phyloP scores from a whole-genome alignment of 2,888 invertebrate species.

The Cephonodes hylas region DNA sequence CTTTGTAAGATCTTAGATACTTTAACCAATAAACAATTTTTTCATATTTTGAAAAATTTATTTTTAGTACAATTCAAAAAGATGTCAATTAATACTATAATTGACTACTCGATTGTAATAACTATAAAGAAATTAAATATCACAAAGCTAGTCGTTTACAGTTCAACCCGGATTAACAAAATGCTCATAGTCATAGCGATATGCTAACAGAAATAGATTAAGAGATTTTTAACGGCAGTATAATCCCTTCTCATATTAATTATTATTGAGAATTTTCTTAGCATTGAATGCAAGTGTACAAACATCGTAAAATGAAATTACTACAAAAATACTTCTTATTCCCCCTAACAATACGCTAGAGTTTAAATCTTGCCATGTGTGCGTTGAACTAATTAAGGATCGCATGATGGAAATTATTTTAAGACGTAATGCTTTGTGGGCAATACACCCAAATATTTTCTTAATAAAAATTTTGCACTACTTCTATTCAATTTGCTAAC shows the following conservation, averaged over 20 bases:
- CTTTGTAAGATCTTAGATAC: too few species aligned
- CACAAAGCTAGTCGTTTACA: conserved; percentile 33
- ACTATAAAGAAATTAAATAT: conserved; percentile 24
- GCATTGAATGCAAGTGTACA: conserved; percentile 52
- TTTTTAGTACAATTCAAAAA: too few species aligned
- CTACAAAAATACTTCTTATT: conserved; percentile 38
- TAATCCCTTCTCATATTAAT: conserved; percentile 7
- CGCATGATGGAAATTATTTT: not conserved
- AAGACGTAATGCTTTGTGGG: not conserved
- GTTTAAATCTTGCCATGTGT: conserved; percentile 54
- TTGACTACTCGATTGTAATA: too few species aligned
- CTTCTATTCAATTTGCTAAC: too few species aligned
- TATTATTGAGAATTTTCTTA: conserved; percentile 31
- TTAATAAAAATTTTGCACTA: too few species aligned
- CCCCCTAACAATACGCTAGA: conserved; percentile 28
- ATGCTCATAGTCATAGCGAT: conserved; percentile 42
- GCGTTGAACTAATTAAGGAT: conserved; percentile 49
- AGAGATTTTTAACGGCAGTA: conserved; percentile 12
- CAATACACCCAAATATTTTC: not conserved
- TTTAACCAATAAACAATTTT: too few species aligned
- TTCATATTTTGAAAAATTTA: too few species aligned
- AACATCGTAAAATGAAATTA: conserved; percentile 58
- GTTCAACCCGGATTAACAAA: conserved; percentile 51
- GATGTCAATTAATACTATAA: too few species aligned
- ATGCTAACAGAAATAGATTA: conserved; percentile 36